Percentiles rank a stretch among this genome's conserved stretches.
Conservation (phyloP, 2,797 vertebrate genomes). For the Falco naumanni region DNA sequence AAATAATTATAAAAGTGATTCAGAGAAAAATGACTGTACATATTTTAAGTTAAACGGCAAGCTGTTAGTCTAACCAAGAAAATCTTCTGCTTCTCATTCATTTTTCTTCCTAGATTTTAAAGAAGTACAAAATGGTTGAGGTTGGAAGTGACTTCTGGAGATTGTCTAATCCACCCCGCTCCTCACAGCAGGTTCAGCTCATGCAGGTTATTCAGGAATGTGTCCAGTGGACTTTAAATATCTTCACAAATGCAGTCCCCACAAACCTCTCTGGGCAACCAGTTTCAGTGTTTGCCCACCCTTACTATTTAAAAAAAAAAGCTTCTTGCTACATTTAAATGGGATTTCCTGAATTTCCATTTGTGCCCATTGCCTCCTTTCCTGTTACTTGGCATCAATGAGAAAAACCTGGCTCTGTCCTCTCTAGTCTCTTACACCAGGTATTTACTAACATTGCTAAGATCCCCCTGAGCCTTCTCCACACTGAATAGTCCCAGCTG, state of each 20-base stretch:
- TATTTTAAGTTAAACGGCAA: conserved; percentile 67
- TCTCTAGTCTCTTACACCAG: neutral
- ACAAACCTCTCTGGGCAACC: neutral
- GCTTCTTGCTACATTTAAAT: neutral
- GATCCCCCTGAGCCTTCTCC: neutral
- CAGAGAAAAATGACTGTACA: conserved; percentile 54
- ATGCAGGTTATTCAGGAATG: neutral
- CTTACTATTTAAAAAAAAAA: neutral
- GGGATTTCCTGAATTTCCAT: neutral
- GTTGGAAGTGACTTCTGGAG: neutral
- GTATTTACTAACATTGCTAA: neutral
- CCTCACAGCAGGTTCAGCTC: neutral
- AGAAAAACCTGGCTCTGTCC: neutral
- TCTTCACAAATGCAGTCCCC: neutral
- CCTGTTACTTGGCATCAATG: neutral
- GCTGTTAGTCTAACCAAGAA: conserved; percentile 47
- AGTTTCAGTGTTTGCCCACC: neutral
- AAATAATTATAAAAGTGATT: conserved; percentile 65
- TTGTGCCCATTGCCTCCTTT: neutral
- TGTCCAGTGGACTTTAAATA: neutral
- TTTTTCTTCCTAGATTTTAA: neutral
- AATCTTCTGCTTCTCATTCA: neutral
- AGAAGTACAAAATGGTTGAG: neutral
- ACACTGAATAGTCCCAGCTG: neutral
- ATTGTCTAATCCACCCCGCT: fast-evolving